phyloP scores from a whole-genome alignment of 2,888 invertebrate species.

The Trachelus iudaicus region DNA sequence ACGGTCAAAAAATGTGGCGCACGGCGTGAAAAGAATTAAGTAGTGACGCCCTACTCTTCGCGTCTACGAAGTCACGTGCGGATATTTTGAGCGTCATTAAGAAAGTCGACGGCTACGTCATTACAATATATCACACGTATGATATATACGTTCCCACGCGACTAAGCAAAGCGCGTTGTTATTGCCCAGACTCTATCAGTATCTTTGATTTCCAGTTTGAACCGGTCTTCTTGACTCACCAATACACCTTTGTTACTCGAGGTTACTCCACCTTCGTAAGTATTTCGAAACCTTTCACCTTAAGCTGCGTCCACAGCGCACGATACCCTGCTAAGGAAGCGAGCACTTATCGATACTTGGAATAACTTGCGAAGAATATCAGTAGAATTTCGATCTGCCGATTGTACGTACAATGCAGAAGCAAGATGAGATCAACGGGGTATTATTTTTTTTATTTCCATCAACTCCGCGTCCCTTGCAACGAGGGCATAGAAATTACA shows the following conservation, averaged over 20 bases:
- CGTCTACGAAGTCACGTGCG: background rate
- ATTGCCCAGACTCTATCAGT: background rate
- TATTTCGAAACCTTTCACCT: conserved; percentile 32
- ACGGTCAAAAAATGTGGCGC: background rate
- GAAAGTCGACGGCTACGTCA: no score
- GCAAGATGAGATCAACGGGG: background rate
- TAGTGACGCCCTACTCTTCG: background rate
- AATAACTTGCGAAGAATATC: background rate
- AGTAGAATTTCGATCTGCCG: background rate
- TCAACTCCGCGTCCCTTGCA: background rate
- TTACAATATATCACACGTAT: background rate
- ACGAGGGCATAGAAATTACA: background rate
- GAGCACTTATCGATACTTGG: background rate
- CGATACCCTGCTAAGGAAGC: background rate
- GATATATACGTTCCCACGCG: background rate
- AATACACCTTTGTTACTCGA: conserved; percentile 12
- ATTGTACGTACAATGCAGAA: background rate
- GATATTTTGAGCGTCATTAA: background rate
- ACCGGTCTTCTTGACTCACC: background rate
- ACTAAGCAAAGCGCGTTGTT: background rate
- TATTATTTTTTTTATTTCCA: background rate
- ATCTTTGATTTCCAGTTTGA: background rate
- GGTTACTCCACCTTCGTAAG: conserved; percentile 25
- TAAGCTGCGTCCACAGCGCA: background rate
- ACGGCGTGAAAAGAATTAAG: background rate